Evolutionary conservation across 2,888 invertebrate genomes (phyloP).

Genomic region (Lydus trimaculatus): DNA sequence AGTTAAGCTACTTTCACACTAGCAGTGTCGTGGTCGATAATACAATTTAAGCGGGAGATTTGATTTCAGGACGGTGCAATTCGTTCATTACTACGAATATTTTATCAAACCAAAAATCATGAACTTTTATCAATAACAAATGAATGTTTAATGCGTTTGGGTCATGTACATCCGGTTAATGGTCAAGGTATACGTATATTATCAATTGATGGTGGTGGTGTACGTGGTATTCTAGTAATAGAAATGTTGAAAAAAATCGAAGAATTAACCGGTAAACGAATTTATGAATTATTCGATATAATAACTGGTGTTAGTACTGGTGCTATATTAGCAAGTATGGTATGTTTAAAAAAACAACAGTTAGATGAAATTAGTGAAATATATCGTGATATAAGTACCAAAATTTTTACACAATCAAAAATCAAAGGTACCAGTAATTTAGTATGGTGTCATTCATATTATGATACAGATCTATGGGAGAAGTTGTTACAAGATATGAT

Average conservation of each 20-base stretch:
- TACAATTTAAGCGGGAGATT: neutral
- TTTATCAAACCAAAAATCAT: constrained; percentile 57
- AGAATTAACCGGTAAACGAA: constrained; percentile 69
- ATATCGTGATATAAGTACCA: constrained; percentile 68
- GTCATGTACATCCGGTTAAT: constrained; percentile 72
- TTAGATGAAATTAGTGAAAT: constrained; percentile 68
- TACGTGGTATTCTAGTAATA: constrained; percentile 85
- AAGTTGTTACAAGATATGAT: constrained; percentile 72
- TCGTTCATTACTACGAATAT: constrained; percentile 67
- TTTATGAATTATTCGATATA: constrained; percentile 86
- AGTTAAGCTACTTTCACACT: neutral
- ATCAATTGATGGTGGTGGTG: constrained; percentile 90
- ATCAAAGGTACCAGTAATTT: constrained; percentile 76
- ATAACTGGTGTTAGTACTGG: constrained; percentile 87
- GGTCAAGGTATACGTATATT: constrained; percentile 81
- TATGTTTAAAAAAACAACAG: constrained; percentile 63
- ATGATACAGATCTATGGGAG: constrained; percentile 87
- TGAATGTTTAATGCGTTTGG: constrained; percentile 73
- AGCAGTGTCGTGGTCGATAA: neutral
- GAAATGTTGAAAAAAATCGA: constrained; percentile 83
- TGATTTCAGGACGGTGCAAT: constrained; percentile 70
- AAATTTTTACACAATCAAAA: constrained; percentile 72
- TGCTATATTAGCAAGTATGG: constrained; percentile 73
- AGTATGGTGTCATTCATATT: constrained; percentile 88
- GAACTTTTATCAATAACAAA: constrained; percentile 52